Evolutionary conservation across 2,888 invertebrate genomes (phyloP).

Genomic region (Allolobophora icterica): DNA sequence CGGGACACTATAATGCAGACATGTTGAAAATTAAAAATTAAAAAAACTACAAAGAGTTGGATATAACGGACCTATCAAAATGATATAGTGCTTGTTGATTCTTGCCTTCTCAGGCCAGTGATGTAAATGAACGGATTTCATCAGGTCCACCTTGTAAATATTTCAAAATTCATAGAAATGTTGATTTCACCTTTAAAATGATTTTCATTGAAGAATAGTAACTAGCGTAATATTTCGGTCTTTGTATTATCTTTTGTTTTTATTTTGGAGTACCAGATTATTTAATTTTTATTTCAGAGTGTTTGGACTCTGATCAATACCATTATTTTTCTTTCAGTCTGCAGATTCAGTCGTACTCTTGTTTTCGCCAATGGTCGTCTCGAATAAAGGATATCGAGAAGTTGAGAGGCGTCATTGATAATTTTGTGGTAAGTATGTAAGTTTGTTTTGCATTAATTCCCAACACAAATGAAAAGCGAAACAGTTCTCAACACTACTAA

Average conservation of each 20-base stretch:
- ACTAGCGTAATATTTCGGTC: neutral
- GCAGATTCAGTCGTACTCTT: conserved; percentile 10
- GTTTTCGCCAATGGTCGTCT: neutral
- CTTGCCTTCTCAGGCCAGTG: neutral
- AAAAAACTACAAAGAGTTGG: too few species aligned
- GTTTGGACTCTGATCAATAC: neutral
- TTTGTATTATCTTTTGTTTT: neutral
- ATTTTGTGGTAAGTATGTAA: neutral
- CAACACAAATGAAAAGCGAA: neutral
- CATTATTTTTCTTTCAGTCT: neutral
- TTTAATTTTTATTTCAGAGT: neutral
- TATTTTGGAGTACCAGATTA: neutral
- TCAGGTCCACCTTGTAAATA: neutral
- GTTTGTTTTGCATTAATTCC: neutral
- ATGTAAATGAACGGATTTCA: neutral
- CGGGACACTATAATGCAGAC: too few species aligned
- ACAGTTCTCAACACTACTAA: too few species aligned
- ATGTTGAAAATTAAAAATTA: too few species aligned
- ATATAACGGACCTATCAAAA: too few species aligned
- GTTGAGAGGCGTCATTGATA: neutral
- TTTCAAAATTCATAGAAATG: neutral
- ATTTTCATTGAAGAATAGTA: neutral
- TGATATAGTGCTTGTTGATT: neutral
- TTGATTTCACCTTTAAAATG: neutral
- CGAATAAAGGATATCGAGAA: neutral